Evolutionary conservation across 1,140 invertebrate species (phyloP).

Genomic region (Papilio polyxenes): DNA sequence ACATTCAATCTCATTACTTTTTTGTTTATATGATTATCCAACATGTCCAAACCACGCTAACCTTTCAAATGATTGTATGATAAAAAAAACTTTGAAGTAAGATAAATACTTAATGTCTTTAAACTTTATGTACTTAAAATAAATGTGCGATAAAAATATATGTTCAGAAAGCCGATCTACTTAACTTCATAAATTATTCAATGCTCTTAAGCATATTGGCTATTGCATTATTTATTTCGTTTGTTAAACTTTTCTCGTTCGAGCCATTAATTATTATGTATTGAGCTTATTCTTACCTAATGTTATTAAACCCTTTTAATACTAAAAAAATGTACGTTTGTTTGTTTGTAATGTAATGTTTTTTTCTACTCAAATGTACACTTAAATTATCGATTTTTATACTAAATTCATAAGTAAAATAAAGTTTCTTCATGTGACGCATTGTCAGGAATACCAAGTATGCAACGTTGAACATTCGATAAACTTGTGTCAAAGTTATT

Average conservation of each 20-base stretch:
- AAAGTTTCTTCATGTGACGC: neutral
- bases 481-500: slow-evolving; percentile 47
- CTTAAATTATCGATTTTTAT: neutral
- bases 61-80: no score
- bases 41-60: no score
- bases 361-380: no score
- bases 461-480: slow-evolving; percentile 48
- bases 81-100: neutral
- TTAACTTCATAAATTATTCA: slow-evolving; percentile 8
- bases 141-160: slow-evolving; percentile 9
- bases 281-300: neutral
- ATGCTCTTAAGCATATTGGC: slow-evolving; percentile 15
- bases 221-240: slow-evolving; percentile 13
- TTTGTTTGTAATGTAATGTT: no score
- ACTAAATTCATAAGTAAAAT: neutral
- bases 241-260: slow-evolving; percentile 18
- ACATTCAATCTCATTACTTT: no score
- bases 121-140: neutral
- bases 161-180: slow-evolving; percentile 14
- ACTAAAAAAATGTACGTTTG: no score
- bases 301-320: neutral
- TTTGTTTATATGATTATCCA: no score
- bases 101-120: neutral
- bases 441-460: slow-evolving; percentile 27
- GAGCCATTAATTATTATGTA: slow-evolving; percentile 8